A percentile compares a stretch with the other conserved stretches of the same genome.
These are phyloP conservation scores for Scomberomorus guttatus DNA, from an alignment of 2,797 vertebrate genomes.

Conservation along the genomic window DNA sequence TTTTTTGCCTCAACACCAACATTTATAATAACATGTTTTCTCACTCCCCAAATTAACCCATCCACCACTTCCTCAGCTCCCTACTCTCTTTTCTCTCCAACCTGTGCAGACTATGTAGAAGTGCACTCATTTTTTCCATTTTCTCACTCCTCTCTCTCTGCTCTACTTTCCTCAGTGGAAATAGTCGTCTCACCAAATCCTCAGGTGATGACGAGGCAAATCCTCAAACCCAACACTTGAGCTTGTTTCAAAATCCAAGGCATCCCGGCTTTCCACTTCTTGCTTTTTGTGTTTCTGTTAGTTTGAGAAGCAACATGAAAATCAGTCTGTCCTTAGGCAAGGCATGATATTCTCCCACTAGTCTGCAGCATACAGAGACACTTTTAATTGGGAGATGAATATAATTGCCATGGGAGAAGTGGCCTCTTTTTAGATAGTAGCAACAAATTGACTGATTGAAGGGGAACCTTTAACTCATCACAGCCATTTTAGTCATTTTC, in stretches of 20 bases:
- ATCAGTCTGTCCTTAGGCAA: not conserved
- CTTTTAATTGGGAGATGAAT: conserved; percentile 48
- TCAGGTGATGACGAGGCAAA: conserved; percentile 61
- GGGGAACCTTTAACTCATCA: not conserved
- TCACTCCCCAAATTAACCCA: conserved; percentile 6
- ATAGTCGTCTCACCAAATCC: conserved; percentile 70
- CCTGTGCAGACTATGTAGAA: conserved; percentile 48
- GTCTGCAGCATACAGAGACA: conserved; percentile 7
- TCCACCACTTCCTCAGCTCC: conserved; percentile 17
- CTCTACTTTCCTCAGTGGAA: conserved; percentile 66
- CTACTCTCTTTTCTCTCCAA: conserved; percentile 22
- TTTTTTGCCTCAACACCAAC: not conserved
- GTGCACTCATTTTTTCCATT: conserved; percentile 74
- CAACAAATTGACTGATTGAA: conserved; percentile 7
- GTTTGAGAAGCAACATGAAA: not conserved
- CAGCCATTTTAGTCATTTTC: not conserved
- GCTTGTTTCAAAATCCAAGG: conserved; percentile 50
- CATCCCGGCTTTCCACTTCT: conserved; percentile 24
- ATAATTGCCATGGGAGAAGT: conserved; percentile 38
- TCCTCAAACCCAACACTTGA: conserved; percentile 42
- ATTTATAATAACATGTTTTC: conserved; percentile 18
- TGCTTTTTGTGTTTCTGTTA: conserved; percentile 43
- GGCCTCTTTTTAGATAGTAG: conserved; percentile 26
- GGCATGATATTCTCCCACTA: not conserved
- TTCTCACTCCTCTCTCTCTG: conserved; percentile 51